These are phyloP conservation scores for Ceratina japonica DNA, from an alignment of 1,140 invertebrate species.

Conservation along the genomic window DNA sequence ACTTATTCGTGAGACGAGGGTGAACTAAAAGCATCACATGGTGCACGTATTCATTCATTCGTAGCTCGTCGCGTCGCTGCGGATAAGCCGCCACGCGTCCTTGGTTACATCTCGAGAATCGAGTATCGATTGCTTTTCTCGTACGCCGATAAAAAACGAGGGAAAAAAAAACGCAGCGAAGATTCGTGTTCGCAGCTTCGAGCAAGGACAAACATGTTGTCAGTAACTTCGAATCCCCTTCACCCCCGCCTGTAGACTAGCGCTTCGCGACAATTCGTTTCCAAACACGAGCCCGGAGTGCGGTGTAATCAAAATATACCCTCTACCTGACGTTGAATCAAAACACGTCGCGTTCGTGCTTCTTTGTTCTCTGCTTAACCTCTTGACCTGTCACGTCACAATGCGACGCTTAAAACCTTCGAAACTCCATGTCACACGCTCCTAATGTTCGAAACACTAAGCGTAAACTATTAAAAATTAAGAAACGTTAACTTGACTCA, in stretches of 20 bases:
- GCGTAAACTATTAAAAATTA: background rate
- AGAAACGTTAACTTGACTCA: background rate
- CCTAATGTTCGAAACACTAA: background rate
- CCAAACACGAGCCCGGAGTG: too few species aligned
- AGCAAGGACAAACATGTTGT: constrained; percentile 48
- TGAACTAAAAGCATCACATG: background rate
- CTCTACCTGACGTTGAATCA: too few species aligned
- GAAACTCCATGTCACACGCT: too few species aligned
- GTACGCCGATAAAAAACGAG: constrained; percentile 42
- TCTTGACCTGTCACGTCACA: too few species aligned
- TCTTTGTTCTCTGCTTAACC: too few species aligned
- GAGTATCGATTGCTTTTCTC: constrained; percentile 58
- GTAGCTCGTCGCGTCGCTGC: constrained; percentile 50
- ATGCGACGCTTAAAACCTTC: too few species aligned
- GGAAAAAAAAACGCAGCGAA: constrained; percentile 10
- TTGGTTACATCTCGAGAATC: constrained; percentile 58
- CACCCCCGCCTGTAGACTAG: too few species aligned
- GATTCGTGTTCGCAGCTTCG: constrained; percentile 7
- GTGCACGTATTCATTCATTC: constrained; percentile 26
- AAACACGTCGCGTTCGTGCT: too few species aligned
- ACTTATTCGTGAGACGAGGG: background rate
- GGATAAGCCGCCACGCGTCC: constrained; percentile 45
- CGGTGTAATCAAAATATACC: too few species aligned
- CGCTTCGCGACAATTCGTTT: too few species aligned
- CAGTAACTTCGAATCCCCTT: background rate